These are phyloP conservation scores for Martes martes DNA, from an alignment of 2,113 vertebrate species.

Conservation along the genomic window DNA sequence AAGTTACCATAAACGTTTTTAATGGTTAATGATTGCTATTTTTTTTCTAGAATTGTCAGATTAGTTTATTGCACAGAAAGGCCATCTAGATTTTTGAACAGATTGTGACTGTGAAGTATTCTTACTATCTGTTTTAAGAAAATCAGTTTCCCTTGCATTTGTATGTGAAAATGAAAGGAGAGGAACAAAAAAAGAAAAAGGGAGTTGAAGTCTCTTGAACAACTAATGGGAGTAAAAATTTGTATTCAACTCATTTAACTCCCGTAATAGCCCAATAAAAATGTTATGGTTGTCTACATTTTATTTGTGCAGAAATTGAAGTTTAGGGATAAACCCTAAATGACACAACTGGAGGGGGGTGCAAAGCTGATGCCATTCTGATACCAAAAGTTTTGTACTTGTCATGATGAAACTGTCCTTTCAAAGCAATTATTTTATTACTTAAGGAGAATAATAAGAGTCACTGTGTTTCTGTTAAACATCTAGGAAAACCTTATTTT, in stretches of 20 bases:
- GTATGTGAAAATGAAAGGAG: not conserved
- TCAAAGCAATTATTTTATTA: not conserved
- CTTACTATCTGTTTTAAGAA: not conserved
- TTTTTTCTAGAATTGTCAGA: not conserved
- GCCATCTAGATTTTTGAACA: not conserved
- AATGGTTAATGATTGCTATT: not conserved
- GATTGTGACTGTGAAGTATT: not conserved
- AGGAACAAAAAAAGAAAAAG: not conserved
- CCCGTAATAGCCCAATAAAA: not conserved
- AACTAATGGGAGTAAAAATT: not conserved
- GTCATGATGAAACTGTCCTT: not conserved
- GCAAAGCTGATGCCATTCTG: not conserved
- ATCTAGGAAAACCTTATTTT: not conserved
- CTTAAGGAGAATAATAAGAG: not conserved
- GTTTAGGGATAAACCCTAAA: not conserved
- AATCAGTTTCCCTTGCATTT: not conserved
- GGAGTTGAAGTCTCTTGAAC: not conserved
- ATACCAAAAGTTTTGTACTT: not conserved
- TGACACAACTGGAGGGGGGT: not conserved
- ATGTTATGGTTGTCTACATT: not conserved
- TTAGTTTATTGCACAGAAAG: not conserved
- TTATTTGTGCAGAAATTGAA: not conserved
- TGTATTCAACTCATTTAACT: not conserved
- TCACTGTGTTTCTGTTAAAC: not conserved
- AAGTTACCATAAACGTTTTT: not conserved